These are phyloP conservation scores for Meles meles DNA, from an alignment of 2,113 vertebrate species.

Conservation along the genomic window DNA sequence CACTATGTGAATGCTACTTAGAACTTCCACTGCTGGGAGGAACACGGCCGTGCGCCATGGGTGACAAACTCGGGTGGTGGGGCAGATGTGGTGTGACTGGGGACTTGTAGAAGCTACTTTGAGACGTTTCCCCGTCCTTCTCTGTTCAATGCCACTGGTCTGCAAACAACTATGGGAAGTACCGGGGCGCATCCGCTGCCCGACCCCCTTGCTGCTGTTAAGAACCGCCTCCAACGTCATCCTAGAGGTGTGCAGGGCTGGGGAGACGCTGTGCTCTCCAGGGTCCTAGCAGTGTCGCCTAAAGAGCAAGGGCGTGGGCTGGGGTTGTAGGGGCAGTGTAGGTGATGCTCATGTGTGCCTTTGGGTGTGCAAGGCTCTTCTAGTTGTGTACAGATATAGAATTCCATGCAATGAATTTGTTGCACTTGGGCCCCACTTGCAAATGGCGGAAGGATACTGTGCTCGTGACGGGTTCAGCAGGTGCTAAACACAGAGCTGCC, in stretches of 20 bases:
- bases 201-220: neutral
- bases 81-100: neutral
- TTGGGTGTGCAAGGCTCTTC: neutral
- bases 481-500: neutral
- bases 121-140: neutral
- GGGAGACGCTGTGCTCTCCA: too few species aligned
- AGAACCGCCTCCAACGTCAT: neutral
- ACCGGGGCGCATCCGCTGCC: rapidly evolving
- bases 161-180: neutral
- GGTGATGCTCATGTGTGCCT: rapidly evolving
- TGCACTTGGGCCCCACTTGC: neutral
- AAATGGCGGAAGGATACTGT: neutral
- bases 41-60: rapidly evolving
- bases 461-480: neutral
- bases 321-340: rapidly evolving
- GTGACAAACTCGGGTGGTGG: too few species aligned
- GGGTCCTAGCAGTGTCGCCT: neutral
- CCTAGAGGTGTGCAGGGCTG: neutral
- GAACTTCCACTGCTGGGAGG: rapidly evolving
- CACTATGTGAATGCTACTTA: neutral
- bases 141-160: rapidly evolving
- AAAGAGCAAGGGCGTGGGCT: neutral
- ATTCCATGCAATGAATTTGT: too few species aligned
- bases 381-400: rapidly evolving
- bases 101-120: neutral